Conservation (phyloP, 2,113 vertebrate species). For the Athene noctua region DNA sequence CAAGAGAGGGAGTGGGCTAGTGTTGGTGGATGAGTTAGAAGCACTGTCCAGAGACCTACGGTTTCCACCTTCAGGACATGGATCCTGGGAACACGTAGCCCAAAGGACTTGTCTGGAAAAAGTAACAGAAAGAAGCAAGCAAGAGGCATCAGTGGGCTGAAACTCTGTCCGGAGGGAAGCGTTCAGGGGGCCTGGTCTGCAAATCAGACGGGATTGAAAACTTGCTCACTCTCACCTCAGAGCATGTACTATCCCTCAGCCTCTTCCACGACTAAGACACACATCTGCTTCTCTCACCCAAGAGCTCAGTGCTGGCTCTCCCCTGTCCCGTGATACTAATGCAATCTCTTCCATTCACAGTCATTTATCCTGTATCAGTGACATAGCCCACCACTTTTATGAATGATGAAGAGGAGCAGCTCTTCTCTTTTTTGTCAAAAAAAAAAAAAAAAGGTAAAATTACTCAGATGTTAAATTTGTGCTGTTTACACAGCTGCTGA, state of each 20-base stretch:
- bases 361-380: background rate
- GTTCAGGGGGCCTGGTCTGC: background rate
- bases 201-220: background rate
- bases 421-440: background rate
- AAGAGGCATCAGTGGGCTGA: background rate
- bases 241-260: background rate
- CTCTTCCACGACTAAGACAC: background rate
- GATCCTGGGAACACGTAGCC: background rate
- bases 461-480: background rate
- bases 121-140: background rate
- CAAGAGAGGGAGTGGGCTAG: background rate
- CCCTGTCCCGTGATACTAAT: background rate
- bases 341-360: background rate
- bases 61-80: background rate
- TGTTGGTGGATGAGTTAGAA: accelerated
- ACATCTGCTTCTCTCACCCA: background rate
- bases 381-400: background rate
- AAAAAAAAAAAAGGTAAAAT: background rate
- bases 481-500: background rate
- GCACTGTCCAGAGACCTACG: background rate
- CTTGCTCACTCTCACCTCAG: background rate
- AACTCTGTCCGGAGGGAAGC: background rate
- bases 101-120: background rate
- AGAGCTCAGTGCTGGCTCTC: background rate
- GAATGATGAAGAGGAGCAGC: background rate